Conservation (phyloP, 2,797 vertebrate genomes). For the Sebastes nivosus region DNA sequence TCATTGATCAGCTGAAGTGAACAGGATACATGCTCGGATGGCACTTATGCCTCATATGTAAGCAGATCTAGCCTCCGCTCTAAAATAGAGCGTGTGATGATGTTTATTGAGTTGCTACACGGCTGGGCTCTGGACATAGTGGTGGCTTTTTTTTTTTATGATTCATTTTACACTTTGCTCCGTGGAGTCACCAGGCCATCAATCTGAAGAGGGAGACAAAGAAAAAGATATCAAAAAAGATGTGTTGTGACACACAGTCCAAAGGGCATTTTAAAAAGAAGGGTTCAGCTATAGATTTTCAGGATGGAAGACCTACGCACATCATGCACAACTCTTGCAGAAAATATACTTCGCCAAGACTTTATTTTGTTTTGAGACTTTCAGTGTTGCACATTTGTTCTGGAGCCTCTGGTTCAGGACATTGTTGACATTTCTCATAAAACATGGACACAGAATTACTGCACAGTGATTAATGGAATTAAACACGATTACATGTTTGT, state of each 20-base stretch:
- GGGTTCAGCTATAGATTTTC: constrained; percentile 8
- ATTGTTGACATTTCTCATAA: not conserved
- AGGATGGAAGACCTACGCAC: not conserved
- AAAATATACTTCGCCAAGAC: constrained; percentile 5
- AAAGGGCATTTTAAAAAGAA: constrained; percentile 11
- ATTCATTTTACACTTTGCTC: constrained; percentile 20
- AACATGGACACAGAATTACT: not conserved
- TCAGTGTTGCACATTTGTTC: not conserved
- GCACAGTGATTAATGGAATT: not conserved
- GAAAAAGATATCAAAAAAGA: constrained; percentile 20
- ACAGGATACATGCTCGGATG: not conserved
- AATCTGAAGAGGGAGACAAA: not conserved
- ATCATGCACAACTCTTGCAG: not conserved
- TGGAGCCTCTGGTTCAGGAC: not conserved
- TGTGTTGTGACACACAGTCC: constrained; percentile 30
- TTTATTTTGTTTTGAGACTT: not conserved
- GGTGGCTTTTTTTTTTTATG: constrained; percentile 13
- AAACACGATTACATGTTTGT: not conserved
- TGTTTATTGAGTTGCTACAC: not conserved
- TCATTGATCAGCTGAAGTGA: not conserved
- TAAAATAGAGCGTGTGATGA: not conserved
- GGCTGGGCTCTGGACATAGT: not conserved
- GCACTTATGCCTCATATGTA: not conserved
- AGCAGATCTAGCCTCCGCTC: not conserved
- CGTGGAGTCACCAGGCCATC: not conserved